Conservation (phyloP, 2,113 vertebrate genomes). For the Salminus brasiliensis region DNA sequence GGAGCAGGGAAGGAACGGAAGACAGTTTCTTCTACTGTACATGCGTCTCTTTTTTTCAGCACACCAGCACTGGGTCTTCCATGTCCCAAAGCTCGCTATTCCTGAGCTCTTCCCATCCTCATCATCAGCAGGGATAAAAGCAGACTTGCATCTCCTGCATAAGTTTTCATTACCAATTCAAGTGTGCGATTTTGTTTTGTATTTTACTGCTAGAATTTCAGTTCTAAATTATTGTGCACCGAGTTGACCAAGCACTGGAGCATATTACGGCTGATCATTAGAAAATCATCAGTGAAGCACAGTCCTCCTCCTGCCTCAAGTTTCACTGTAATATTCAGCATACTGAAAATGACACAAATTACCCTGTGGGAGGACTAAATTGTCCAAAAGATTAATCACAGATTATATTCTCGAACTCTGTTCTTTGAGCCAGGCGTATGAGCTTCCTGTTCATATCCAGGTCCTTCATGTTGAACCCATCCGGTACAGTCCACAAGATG, state of each 20-base stretch:
- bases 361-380: slow-evolving; percentile 12
- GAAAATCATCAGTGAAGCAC: neutral
- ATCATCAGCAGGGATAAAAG: neutral
- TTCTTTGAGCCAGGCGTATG: neutral
- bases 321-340: slow-evolving; percentile 5
- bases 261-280: neutral
- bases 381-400: slow-evolving; percentile 18
- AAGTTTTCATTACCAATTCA: neutral
- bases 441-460: slow-evolving; percentile 19
- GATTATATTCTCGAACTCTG: slow-evolving; percentile 3
- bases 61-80: slow-evolving; percentile 44
- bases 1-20: slow-evolving; percentile 1
- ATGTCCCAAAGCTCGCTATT: neutral
- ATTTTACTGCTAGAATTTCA: neutral
- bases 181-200: neutral
- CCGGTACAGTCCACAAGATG: slow-evolving; percentile 43
- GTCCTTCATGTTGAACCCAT: neutral
- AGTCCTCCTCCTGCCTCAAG: neutral
- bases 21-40: neutral
- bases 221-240: neutral
- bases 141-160: neutral
- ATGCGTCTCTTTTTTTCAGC: slow-evolving; percentile 17
- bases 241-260: neutral
- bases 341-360: slow-evolving; percentile 14
- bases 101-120: neutral